Conservation (phyloP, 2,888 invertebrate genomes). For the Pilophorus perplexus region DNA sequence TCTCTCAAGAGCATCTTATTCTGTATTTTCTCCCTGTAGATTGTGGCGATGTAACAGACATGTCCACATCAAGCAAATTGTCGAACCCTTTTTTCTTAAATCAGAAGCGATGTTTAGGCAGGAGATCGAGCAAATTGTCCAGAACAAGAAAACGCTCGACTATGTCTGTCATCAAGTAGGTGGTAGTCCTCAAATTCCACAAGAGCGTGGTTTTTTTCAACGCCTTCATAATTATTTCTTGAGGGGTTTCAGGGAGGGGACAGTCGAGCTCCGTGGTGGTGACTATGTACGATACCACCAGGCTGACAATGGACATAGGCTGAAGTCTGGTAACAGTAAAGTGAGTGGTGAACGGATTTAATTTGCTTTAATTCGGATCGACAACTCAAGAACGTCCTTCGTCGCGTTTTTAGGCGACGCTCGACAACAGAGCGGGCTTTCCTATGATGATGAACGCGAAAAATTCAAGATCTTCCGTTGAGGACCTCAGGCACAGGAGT, state of each 20-base stretch:
- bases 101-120: constrained; percentile 3
- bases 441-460: too few relatives aligned
- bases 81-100: neutral
- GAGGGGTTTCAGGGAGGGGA: too few relatives aligned
- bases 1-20: neutral
- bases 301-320: too few relatives aligned
- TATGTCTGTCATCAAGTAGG: neutral
- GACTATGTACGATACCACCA: neutral
- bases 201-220: constrained; percentile 1
- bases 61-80: neutral
- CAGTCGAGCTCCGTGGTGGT: neutral
- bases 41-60: neutral
- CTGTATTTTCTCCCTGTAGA: neutral
- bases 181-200: neutral
- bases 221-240: too few relatives aligned
- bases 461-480: neutral
- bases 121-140: neutral
- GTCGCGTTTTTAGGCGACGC: too few relatives aligned
- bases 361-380: too few relatives aligned
- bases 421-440: too few relatives aligned
- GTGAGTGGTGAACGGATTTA: too few relatives aligned
- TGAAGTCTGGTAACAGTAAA: too few relatives aligned
- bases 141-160: constrained; percentile 12
- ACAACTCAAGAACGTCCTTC: too few relatives aligned
- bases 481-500: neutral